These are phyloP conservation scores for Anastatus disparis DNA, from an alignment of 1,140 invertebrate genomes.

Conservation along the genomic window DNA sequence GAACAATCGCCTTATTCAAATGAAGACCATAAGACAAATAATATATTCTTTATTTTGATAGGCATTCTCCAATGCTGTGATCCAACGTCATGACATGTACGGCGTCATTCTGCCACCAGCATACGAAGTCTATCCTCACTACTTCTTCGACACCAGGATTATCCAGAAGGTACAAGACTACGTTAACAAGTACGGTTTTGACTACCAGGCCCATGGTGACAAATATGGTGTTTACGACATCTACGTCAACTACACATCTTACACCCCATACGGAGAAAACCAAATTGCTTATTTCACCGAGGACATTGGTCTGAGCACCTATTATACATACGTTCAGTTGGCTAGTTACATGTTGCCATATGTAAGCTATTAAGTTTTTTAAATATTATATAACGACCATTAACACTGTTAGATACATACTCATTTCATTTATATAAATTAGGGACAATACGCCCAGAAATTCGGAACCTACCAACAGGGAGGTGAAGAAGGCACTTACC, in stretches of 20 bases:
- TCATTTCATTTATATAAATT: too few relatives aligned
- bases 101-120: conserved; percentile 64
- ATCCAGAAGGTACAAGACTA: conserved; percentile 64
- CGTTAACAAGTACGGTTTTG: conserved; percentile 49
- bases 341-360: conserved; percentile 65
- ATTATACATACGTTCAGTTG: conserved; percentile 75
- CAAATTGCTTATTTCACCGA: conserved; percentile 79
- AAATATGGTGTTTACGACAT: conserved; percentile 51
- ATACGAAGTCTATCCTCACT: conserved; percentile 68
- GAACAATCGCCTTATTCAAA: too few relatives aligned
- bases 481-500: conserved; percentile 57
- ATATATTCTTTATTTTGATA: conserved; percentile 12
- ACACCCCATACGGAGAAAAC: conserved; percentile 69
- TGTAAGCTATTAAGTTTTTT: conserved; percentile 50
- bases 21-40: too few relatives aligned
- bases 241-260: conserved; percentile 68
- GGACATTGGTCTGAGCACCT: conserved; percentile 76
- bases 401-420: too few relatives aligned
- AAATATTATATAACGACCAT: too few relatives aligned
- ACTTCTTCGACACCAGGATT: conserved; percentile 64
- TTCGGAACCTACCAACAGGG: conserved; percentile 57
- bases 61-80: conserved; percentile 59
- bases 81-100: conserved; percentile 59
- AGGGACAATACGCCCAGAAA: background rate
- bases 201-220: conserved; percentile 6